phyloP scores from a whole-genome alignment of 2,113 vertebrate species.

The Centropus unirufus region DNA sequence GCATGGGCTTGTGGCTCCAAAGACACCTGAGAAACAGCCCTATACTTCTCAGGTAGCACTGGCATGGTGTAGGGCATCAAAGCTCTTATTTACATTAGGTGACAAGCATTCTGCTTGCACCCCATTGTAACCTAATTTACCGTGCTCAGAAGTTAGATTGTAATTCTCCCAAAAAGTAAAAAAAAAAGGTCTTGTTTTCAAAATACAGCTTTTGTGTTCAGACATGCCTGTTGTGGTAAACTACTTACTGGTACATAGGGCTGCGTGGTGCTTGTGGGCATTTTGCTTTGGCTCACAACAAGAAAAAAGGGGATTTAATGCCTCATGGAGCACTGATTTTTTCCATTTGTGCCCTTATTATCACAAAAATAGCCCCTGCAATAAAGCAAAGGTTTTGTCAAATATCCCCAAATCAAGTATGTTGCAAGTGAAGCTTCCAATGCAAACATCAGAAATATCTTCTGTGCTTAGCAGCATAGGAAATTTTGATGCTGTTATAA shows the following conservation, averaged over 20 bases:
- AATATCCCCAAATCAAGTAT: neutral
- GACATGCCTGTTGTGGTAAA: neutral
- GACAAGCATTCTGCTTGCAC: neutral
- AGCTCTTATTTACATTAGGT: neutral
- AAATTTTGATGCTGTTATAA: neutral
- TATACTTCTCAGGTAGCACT: neutral
- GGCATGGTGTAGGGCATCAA: neutral
- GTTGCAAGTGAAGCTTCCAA: neutral
- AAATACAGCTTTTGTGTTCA: neutral
- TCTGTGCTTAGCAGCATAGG: neutral
- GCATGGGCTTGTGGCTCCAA: neutral
- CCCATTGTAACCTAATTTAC: neutral
- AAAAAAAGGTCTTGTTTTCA: neutral
- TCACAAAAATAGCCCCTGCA: neutral
- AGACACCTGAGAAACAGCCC: neutral
- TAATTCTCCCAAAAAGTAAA: neutral
- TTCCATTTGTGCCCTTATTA: neutral
- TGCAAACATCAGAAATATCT: neutral
- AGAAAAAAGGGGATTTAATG: constrained; percentile 9
- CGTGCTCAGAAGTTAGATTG: neutral
- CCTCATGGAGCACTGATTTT: neutral
- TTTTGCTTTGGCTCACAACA: constrained; percentile 33
- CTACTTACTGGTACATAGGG: constrained; percentile 18
- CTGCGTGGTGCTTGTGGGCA: neutral
- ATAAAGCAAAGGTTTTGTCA: constrained; percentile 34